These are phyloP conservation scores for Ranitomeya imitator DNA, from an alignment of 2,113 vertebrate species.

Conservation along the genomic window DNA sequence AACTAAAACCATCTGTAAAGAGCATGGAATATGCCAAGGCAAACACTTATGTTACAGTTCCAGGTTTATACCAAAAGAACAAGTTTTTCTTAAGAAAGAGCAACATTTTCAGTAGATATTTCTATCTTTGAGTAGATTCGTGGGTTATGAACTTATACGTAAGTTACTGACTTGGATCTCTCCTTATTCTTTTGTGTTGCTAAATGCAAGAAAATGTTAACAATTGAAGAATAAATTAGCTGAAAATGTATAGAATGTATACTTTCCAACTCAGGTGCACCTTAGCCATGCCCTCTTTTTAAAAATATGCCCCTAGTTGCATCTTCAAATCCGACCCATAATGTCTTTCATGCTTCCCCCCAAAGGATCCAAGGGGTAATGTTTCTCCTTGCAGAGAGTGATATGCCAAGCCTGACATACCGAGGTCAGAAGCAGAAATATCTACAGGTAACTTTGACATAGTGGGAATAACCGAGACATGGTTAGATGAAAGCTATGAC, in stretches of 20 bases:
- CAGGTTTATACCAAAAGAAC: neutral
- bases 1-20: constrained; percentile 83
- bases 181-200: neutral
- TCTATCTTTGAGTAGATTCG: neutral
- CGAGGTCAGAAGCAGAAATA: no score
- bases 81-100: neutral
- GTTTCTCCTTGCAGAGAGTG: no score
- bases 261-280: neutral
- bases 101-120: neutral
- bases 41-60: constrained; percentile 67
- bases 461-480: no score
- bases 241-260: neutral
- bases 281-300: no score
- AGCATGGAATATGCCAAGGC: constrained; percentile 72
- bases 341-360: no score
- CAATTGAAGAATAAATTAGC: neutral
- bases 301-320: no score
- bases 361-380: no score
- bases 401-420: no score
- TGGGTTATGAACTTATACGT: neutral
- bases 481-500: no score
- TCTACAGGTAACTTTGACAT: no score
- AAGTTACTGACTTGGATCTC: neutral
- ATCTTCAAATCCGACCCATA: no score
- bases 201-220: neutral